phyloP scores from a whole-genome alignment of 2,797 vertebrate genomes.

The Phrynocephalus forsythii region DNA sequence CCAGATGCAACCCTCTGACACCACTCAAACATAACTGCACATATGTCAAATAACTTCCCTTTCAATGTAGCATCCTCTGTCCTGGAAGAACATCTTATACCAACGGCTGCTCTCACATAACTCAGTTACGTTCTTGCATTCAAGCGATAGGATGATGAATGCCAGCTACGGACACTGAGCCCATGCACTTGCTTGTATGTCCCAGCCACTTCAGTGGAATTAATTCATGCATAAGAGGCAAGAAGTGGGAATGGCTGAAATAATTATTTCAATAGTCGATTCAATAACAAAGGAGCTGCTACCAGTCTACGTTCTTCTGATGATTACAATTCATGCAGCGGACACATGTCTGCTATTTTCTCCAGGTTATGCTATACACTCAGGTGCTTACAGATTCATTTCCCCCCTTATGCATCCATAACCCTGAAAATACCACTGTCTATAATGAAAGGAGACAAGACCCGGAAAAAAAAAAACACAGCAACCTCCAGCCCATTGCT shows the following conservation, averaged over 20 bases:
- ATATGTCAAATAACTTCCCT: background rate
- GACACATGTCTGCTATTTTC: background rate
- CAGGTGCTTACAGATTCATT: background rate
- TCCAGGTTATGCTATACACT: background rate
- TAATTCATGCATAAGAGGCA: background rate
- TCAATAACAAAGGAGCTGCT: background rate
- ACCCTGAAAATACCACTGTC: background rate
- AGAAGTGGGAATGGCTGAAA: background rate
- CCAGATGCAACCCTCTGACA: conserved; percentile 22
- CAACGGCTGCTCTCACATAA: background rate
- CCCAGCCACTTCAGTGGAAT: conserved; percentile 2
- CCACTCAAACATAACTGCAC: background rate
- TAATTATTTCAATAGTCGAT: background rate
- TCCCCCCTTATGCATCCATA: background rate
- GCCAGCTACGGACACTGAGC: background rate
- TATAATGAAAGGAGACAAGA: background rate
- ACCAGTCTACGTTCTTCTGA: background rate
- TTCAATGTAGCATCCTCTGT: background rate
- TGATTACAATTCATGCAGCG: background rate
- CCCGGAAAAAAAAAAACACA: background rate
- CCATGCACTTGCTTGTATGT: background rate
- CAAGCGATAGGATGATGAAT: background rate
- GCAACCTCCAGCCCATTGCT: background rate
- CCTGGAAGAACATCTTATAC: background rate
- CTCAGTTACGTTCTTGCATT: background rate